phyloP scores from a whole-genome alignment of 2,888 invertebrate species.

The Stenodema calcarata region DNA sequence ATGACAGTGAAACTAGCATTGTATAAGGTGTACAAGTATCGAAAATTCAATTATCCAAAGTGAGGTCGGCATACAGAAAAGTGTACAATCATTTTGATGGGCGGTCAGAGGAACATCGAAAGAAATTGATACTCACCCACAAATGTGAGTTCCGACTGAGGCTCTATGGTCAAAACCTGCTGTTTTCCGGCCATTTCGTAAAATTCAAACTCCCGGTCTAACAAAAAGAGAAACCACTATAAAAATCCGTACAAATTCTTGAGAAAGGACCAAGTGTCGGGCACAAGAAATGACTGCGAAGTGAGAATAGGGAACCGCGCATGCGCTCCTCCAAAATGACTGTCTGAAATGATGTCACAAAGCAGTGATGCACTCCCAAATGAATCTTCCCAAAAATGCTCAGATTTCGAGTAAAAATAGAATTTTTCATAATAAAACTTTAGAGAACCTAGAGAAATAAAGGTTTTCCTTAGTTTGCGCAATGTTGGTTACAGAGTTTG shows the following conservation, averaged over 20 bases:
- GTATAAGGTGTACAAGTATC: no score
- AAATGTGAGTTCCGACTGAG: conserved; percentile 87
- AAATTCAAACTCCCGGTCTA: conserved; percentile 5
- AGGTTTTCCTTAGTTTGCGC: no score
- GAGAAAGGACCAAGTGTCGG: conserved; percentile 28
- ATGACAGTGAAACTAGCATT: neutral
- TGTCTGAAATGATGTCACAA: conserved; percentile 33
- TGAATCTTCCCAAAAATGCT: neutral
- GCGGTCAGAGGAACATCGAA: conserved; percentile 21
- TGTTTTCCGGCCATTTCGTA: conserved; percentile 67
- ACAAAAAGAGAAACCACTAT: conserved; percentile 13
- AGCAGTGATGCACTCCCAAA: neutral
- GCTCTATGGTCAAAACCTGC: conserved; percentile 85
- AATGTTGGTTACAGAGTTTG: no score
- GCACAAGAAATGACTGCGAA: conserved; percentile 14
- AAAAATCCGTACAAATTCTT: conserved; percentile 38
- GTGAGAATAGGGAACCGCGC: conserved; percentile 40
- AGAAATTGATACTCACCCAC: conserved; percentile 71
- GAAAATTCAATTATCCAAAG: neutral
- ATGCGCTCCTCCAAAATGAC: conserved; percentile 46
- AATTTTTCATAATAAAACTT: no score
- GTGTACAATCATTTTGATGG: conserved; percentile 48
- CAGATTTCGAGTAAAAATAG: no score
- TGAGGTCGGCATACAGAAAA: conserved; percentile 49
- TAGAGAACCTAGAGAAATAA: no score